Evolutionary conservation across 2,797 vertebrate species (phyloP), one percentile per base, ranked within the genome.

Genomic region (Rallus crepitans): DNA sequence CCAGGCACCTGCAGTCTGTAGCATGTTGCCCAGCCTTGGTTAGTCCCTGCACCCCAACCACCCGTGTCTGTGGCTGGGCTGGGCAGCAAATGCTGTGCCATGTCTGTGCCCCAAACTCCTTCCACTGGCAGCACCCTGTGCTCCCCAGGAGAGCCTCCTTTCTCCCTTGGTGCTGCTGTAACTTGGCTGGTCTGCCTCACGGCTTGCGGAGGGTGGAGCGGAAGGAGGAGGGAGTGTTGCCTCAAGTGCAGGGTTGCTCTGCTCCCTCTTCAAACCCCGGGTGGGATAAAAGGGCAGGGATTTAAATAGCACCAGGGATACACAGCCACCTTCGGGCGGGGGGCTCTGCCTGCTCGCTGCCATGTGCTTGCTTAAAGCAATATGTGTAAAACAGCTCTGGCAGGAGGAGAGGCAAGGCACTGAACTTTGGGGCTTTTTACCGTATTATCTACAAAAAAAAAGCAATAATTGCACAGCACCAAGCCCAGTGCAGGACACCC

Each of bases 21-120:
- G 76, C 82, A 85, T 89, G 83, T 25, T 75, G 50, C 52, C 61
- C 81, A 80, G 61, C 80, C 86, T 92, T 37, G 80, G 28, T 50
- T 71, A 55, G 81, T 82, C 86, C 37, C 83, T 70, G 80, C 35
- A n/a, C 35, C 72, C 65, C 11, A 40, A 18, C 65, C 37, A 60
- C 20, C 63, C 0, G 1, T 20, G 11, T 31, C 66, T 59, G 47
- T 56, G 73, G 59, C 82, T 1, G 52, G 69, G 59, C 82, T 1
- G 2, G 53, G 53, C 9, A 7, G 81, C 92, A 78, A 81, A 35
- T 0, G 0, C 3, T 23, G 45, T 61, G 90, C 71, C 82, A 6
- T 0, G 3, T 75, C 85, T 82, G 78, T 82, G 82, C 42, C 85
- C 68, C 45, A 23, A 16, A 70, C 47, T 30, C 68, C 55, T 89